phyloP scores from a whole-genome alignment of 2,888 invertebrate species.

The Dynastes maya region DNA sequence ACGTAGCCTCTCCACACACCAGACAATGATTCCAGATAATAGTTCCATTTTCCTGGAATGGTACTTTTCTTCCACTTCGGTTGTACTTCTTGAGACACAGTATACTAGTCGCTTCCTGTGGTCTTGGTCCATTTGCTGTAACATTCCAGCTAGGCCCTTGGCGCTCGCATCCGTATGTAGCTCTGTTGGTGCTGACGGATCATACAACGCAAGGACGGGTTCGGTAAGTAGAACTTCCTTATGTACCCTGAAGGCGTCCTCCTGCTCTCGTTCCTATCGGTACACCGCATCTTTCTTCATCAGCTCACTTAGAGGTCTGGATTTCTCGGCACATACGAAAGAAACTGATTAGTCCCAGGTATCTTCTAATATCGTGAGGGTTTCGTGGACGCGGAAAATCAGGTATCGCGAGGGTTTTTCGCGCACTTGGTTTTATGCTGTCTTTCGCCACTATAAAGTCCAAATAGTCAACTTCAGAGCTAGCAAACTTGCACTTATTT shows the following conservation, averaged over 20 bases:
- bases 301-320: background rate
- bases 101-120: background rate
- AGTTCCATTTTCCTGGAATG: slow-evolving; percentile 1
- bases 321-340: slow-evolving; percentile 21
- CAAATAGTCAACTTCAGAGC: slow-evolving; percentile 2
- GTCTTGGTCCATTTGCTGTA: slow-evolving; percentile 6
- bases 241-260: background rate
- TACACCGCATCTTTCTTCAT: slow-evolving; percentile 13
- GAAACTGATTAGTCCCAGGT: background rate
- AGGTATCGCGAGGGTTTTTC: too few relatives aligned
- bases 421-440: too few relatives aligned
- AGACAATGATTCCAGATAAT: background rate
- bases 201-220: background rate
- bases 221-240: too few relatives aligned
- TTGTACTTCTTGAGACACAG: background rate
- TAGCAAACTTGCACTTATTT: slow-evolving; percentile 19
- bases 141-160: slow-evolving; percentile 8
- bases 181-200: background rate
- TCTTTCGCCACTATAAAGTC: background rate
- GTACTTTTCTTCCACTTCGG: slow-evolving; percentile 2
- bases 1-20: too few relatives aligned
- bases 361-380: background rate
- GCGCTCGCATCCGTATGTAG: slow-evolving; percentile 1
- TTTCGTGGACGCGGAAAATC: too few relatives aligned
- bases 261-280: background rate